Conservation (phyloP, 2,888 invertebrate species). For the Labia minor region DNA sequence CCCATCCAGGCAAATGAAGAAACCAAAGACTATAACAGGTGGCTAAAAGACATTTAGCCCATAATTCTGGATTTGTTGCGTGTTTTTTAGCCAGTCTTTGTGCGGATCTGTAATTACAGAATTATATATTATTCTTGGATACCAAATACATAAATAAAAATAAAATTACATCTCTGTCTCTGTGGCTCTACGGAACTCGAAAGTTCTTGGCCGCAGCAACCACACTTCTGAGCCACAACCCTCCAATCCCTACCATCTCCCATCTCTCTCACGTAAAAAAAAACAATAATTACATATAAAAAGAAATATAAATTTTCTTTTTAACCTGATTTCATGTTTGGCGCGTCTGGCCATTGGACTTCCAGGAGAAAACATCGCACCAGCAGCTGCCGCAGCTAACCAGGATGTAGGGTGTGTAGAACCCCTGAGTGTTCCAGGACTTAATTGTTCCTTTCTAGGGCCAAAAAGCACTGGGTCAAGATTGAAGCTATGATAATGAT, state of each 20-base stretch:
- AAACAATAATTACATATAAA: no score
- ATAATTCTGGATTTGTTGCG: constrained; percentile 65
- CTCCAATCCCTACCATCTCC: no score
- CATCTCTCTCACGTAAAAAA: no score
- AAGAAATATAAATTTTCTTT: no score
- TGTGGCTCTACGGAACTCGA: no score
- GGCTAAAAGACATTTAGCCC: constrained; percentile 82
- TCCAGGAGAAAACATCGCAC: constrained; percentile 55
- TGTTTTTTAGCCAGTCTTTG: constrained; percentile 63
- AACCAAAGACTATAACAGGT: constrained; percentile 92
- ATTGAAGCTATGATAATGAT: constrained; percentile 29
- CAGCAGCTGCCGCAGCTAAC: constrained; percentile 30
- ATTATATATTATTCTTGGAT: no score
- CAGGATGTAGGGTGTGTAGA: constrained; percentile 40
- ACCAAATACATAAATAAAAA: no score
- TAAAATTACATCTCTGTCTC: no score
- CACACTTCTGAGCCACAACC: no score
- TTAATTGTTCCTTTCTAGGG: constrained; percentile 30
- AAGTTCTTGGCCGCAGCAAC: no score
- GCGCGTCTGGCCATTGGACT: constrained; percentile 88
- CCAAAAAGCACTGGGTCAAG: constrained; percentile 38
- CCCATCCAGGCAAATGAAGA: constrained; percentile 81
- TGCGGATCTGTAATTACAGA: constrained; percentile 46
- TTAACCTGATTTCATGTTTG: constrained; percentile 80
- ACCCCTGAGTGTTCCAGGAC: background rate